Conservation (phyloP, 1,140 invertebrate genomes). For the Lucilia sericata region DNA sequence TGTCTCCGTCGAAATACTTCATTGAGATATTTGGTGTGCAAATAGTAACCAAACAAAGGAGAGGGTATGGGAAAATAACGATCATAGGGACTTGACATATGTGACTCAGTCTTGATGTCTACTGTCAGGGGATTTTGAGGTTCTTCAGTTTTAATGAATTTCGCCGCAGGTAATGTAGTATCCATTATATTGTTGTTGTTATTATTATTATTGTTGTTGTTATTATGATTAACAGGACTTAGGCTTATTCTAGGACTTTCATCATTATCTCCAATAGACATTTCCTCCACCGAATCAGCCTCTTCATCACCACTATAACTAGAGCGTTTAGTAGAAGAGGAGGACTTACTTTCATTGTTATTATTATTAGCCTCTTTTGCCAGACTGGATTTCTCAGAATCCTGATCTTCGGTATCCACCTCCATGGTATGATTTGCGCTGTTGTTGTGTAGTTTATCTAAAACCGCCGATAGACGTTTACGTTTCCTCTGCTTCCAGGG, state of each 20-base stretch:
- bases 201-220: conserved; percentile 13
- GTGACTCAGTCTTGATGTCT: conserved; percentile 68
- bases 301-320: conserved; percentile 49
- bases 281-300: conserved; percentile 56
- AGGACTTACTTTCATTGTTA: conserved; percentile 45
- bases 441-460: conserved; percentile 75
- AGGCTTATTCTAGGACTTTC: conserved; percentile 62
- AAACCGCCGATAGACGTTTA: conserved; percentile 80
- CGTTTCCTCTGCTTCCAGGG: conserved; percentile 76
- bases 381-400: conserved; percentile 46
- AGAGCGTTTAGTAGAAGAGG: neutral
- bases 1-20: conserved; percentile 76
- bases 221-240: conserved; percentile 56
- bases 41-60: conserved; percentile 77
- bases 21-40: conserved; percentile 80
- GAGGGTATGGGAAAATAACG: conserved; percentile 74
- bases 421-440: conserved; percentile 65
- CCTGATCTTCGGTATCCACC: conserved; percentile 53
- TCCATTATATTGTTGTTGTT: conserved; percentile 6
- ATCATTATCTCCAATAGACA: conserved; percentile 59
- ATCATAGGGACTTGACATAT: conserved; percentile 70
- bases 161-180: conserved; percentile 25
- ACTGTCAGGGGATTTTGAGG: conserved; percentile 70
- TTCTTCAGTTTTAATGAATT: conserved; percentile 47
- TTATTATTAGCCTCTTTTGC: conserved; percentile 52